phyloP scores from a whole-genome alignment of 2,888 invertebrate species.

The Camponotus fellah region DNA sequence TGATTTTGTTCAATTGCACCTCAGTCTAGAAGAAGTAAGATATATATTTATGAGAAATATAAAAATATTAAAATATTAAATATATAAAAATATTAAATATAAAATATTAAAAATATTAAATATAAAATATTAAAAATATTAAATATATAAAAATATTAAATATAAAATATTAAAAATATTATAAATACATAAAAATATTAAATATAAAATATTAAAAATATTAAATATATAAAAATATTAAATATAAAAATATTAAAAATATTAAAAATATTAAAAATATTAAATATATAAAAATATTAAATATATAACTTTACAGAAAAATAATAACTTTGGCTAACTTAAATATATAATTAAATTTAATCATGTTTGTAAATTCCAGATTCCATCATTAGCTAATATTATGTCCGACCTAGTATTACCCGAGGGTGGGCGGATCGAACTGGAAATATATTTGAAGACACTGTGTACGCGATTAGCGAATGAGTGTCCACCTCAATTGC shows the following conservation, averaged over 20 bases:
- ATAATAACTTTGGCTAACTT: constrained; percentile 12
- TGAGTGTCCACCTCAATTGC: constrained; percentile 80
- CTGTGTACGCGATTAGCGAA: constrained; percentile 79
- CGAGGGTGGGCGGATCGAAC: constrained; percentile 81
- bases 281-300: too few species aligned
- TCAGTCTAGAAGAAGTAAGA: constrained; percentile 79
- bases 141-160: too few species aligned
- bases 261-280: too few species aligned
- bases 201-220: too few species aligned
- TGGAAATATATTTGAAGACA: constrained; percentile 81
- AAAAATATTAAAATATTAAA: background rate
- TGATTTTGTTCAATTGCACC: constrained; percentile 82
- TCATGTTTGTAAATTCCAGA: constrained; percentile 55
- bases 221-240: too few species aligned
- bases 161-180: too few species aligned
- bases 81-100: too few species aligned
- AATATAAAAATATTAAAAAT: too few species aligned
- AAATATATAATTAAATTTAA: constrained; percentile 21
- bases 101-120: too few species aligned
- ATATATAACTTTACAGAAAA: background rate
- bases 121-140: too few species aligned
- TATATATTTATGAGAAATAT: background rate
- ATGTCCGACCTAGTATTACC: constrained; percentile 81
- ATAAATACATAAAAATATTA: too few species aligned
- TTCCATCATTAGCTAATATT: constrained; percentile 75